Evolutionary conservation across 2,888 invertebrate genomes (phyloP).

Genomic region (Eilema sororculum): DNA sequence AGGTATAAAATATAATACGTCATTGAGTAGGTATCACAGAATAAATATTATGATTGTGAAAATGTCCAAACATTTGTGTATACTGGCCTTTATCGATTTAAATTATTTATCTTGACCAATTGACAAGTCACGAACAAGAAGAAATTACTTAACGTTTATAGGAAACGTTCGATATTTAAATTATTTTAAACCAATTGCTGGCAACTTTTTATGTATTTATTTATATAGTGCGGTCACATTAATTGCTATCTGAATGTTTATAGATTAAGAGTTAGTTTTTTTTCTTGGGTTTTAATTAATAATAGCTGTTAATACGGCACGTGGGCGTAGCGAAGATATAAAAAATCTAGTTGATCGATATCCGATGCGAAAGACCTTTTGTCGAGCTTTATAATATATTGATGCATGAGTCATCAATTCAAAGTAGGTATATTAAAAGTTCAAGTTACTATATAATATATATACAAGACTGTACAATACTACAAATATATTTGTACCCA

Average conservation of each 20-base stretch:
- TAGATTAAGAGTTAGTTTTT: slow-evolving; percentile 29
- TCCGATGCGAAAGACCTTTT: neutral
- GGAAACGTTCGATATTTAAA: slow-evolving; percentile 47
- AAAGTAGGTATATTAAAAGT: neutral
- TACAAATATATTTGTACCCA: no score
- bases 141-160: slow-evolving; percentile 29
- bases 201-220: slow-evolving; percentile 33
- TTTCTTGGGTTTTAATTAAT: slow-evolving; percentile 40
- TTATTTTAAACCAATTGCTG: slow-evolving; percentile 37
- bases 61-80: slow-evolving; percentile 14
- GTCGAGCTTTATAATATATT: neutral
- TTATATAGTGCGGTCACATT: slow-evolving; percentile 40
- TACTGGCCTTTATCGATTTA: slow-evolving; percentile 20
- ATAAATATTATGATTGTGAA: neutral
- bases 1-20: no score
- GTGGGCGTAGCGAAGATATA: slow-evolving; percentile 23
- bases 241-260: slow-evolving; percentile 45
- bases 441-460: no score
- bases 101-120: slow-evolving; percentile 44
- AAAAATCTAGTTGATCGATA: neutral
- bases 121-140: slow-evolving; percentile 48
- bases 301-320: slow-evolving; percentile 30
- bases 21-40: no score
- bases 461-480: no score
- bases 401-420: neutral